These are phyloP conservation scores for Sarcophaga carnaria DNA, from an alignment of 2,888 invertebrate species.

Conservation along the genomic window DNA sequence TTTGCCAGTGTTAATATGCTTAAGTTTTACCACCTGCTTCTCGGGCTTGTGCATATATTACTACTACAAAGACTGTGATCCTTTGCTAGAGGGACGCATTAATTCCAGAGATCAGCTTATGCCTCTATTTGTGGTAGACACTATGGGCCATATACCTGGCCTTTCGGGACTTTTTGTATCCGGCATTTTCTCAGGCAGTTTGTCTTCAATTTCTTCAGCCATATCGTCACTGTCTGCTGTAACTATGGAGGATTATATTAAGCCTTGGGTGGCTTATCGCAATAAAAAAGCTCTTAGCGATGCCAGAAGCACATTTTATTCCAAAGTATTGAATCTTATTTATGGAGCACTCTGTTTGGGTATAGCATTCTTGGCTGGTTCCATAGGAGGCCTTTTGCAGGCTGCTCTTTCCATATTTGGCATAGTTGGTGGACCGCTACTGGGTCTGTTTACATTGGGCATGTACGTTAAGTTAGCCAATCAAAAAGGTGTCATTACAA, in stretches of 20 bases:
- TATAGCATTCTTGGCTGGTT: constrained; percentile 91
- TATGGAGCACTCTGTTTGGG: constrained; percentile 91
- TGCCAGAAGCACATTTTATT: constrained; percentile 82
- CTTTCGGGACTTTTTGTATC: constrained; percentile 94
- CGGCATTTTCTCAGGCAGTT: constrained; percentile 94
- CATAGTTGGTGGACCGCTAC: constrained; percentile 92
- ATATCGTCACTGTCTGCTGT: constrained; percentile 95
- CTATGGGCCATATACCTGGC: constrained; percentile 88
- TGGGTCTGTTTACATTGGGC: constrained; percentile 92
- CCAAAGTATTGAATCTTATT: constrained; percentile 87
- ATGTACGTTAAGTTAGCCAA: constrained; percentile 90
- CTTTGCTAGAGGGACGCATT: constrained; percentile 85
- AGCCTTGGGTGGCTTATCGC: constrained; percentile 81
- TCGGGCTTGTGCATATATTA: constrained; percentile 93
- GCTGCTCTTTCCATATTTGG: constrained; percentile 93
- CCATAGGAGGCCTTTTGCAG: constrained; percentile 93
- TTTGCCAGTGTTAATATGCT: constrained; percentile 89
- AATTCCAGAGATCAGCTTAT: constrained; percentile 88
- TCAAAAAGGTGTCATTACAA: constrained; percentile 87
- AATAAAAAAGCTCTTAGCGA: constrained; percentile 80
- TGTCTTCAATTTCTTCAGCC: constrained; percentile 95
- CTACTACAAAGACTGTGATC: constrained; percentile 92
- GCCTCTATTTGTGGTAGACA: constrained; percentile 90
- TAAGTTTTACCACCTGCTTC: constrained; percentile 89
- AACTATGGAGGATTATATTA: constrained; percentile 93